These are phyloP conservation scores for Oceanodroma leucorhoa DNA, from an alignment of 2,797 vertebrate genomes.

Conservation along the genomic window DNA sequence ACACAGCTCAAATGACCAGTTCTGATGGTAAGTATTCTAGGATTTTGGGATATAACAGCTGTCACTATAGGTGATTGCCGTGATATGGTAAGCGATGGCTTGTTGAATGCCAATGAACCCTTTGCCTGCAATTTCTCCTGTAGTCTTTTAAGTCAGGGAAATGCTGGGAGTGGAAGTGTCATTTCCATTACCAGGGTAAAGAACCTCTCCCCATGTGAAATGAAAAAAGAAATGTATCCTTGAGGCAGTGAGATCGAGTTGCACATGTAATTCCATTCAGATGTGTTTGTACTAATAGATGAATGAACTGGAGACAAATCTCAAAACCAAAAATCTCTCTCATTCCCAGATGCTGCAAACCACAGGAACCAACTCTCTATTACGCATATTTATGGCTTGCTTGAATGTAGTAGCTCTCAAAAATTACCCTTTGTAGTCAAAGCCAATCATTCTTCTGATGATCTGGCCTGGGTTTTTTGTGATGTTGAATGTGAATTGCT, in stretches of 20 bases:
- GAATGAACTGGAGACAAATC: conserved; percentile 6
- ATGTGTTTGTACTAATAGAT: conserved; percentile 3
- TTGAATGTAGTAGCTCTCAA: conserved; percentile 2
- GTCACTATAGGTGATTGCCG: not conserved
- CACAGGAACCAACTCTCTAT: not conserved
- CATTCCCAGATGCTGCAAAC: conserved; percentile 35
- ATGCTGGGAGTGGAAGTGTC: not conserved
- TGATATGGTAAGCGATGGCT: not conserved
- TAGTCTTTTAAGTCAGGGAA: not conserved
- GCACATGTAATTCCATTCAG: conserved; percentile 11
- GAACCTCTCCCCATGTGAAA: not conserved
- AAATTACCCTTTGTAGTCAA: conserved; percentile 33
- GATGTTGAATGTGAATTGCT: not conserved
- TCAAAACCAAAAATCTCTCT: not conserved
- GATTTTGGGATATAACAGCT: not conserved
- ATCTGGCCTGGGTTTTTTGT: not conserved
- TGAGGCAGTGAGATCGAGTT: conserved; percentile 14
- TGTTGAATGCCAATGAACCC: not conserved
- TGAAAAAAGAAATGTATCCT: not conserved
- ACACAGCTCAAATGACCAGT: not conserved
- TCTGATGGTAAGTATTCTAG: not conserved
- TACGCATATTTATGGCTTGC: not conserved
- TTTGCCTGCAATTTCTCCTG: not conserved
- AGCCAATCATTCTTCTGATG: conserved; percentile 15
- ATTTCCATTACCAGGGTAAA: conserved; percentile 6